Base-by-base conservation (phyloP, 30 jellyfish, hydroid and myxozoan species). In the Sanderia malayensis region DNA sequence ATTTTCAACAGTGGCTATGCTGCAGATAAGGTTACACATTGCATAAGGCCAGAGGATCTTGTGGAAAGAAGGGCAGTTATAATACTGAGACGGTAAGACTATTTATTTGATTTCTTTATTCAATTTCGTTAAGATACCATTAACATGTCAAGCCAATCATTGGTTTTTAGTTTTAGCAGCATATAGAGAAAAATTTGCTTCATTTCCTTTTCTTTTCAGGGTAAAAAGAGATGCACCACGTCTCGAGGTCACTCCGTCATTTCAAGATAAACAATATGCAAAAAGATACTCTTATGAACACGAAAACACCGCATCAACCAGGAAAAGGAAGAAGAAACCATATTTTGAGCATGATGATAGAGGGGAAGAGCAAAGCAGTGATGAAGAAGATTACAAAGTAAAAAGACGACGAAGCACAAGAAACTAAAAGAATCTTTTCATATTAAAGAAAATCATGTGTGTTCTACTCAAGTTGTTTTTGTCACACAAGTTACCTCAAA, bases 11-110 rank as follows among this genome's bases (percentile, higher is more conserved):
- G 98, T 84, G 98, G 96, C 6, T 92, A 92, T 79, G 98, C 98
- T 24, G 98, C 98, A 7, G 98, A 92, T 71, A 67, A 79, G 29
- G 92, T 92, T 2, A 92, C 98, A 18, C 98, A 92, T 46, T 92
- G 98, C 58, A 79, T 92, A 31, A 41, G 98, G 27, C 98, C 98
- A 18, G 89, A 80, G 61, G 98, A 92, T 67, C 46, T 69, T 1
- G 92, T 81, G 17, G 74, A 74, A 55, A 62, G 98, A 57, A 85
- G 98, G 68, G 95, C 95, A 18, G 98, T 92, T 32, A 92, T 92
- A 19, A 92, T 92, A 2, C 61, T 92, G 28, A 74, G 98, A 80
- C 72, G 98, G 98, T 92, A 71, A n/a, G n/a, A n/a, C n/a, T n/a
- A n/a, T n/a, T n/a, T n/a, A n/a, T n/a, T n/a, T n/a, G n/a, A n/a